These are phyloP conservation scores for Agrotis segetum DNA, from an alignment of 2,888 invertebrate genomes.

Conservation along the genomic window DNA sequence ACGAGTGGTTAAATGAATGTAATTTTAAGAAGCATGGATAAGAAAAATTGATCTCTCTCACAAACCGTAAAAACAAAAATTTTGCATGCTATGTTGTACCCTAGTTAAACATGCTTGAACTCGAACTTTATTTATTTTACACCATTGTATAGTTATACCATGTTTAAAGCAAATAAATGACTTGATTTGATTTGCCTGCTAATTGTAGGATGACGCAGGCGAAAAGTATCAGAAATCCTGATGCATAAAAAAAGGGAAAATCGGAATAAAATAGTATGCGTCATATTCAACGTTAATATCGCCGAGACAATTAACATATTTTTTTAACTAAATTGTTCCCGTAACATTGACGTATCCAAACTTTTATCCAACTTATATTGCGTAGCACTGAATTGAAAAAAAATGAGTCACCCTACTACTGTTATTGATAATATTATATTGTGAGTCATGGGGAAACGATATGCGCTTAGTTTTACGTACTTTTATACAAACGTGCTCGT, in stretches of 20 bases:
- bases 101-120: too few species aligned
- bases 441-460: slow-evolving; percentile 7
- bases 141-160: too few species aligned
- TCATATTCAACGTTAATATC: background rate
- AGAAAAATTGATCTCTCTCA: too few species aligned
- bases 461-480: background rate
- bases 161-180: too few species aligned
- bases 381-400: background rate
- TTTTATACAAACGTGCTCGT: background rate
- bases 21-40: too few species aligned
- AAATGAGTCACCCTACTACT: slow-evolving; percentile 1
- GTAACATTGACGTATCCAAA: background rate
- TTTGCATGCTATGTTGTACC: too few species aligned
- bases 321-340: background rate
- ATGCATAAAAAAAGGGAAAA: background rate
- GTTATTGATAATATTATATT: background rate
- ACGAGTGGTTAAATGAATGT: too few species aligned
- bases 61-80: too few species aligned
- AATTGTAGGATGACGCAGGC: too few species aligned
- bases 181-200: too few species aligned
- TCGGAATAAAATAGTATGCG: background rate
- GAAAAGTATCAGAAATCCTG: background rate
- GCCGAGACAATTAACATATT: background rate
- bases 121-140: too few species aligned
- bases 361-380: background rate